Evolutionary conservation across 2,113 vertebrate species (phyloP).

Genomic region (Sarotherodon lohbergeri): DNA sequence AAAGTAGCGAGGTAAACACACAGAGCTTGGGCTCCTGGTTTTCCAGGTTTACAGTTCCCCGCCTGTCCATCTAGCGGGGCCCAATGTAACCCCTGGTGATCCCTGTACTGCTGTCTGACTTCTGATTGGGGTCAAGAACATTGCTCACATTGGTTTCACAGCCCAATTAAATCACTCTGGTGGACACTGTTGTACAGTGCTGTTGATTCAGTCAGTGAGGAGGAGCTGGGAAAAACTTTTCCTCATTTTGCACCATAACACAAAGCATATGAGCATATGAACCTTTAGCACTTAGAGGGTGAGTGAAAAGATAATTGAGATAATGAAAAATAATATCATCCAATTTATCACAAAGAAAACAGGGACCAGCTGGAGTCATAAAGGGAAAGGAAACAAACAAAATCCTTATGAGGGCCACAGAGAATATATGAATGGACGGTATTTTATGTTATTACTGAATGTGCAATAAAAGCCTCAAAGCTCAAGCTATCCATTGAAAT

Average conservation of each 20-base stretch:
- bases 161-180: slow-evolving; percentile 47
- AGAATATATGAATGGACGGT: background rate
- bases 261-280: slow-evolving; percentile 29
- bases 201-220: slow-evolving; percentile 33
- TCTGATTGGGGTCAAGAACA: slow-evolving; percentile 49
- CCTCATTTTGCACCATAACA: slow-evolving; percentile 8
- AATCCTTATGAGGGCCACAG: background rate
- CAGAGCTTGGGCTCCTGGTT: slow-evolving; percentile 47
- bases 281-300: slow-evolving; percentile 14
- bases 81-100: slow-evolving; percentile 24
- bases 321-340: slow-evolving; percentile 41
- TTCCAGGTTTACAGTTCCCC: slow-evolving; percentile 57
- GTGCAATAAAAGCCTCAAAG: background rate
- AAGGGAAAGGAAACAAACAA: slow-evolving; percentile 12
- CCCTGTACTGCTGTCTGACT: slow-evolving; percentile 32
- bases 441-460: background rate
- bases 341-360: slow-evolving; percentile 27
- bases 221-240: background rate
- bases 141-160: slow-evolving; percentile 56
- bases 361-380: slow-evolving; percentile 16
- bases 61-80: slow-evolving; percentile 37
- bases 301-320: slow-evolving; percentile 36
- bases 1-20: slow-evolving; percentile 57
- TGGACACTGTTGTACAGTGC: slow-evolving; percentile 14
- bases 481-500: background rate